Base-by-base conservation (phyloP, 2,888 invertebrate species). In the Griposia aprilina region DNA sequence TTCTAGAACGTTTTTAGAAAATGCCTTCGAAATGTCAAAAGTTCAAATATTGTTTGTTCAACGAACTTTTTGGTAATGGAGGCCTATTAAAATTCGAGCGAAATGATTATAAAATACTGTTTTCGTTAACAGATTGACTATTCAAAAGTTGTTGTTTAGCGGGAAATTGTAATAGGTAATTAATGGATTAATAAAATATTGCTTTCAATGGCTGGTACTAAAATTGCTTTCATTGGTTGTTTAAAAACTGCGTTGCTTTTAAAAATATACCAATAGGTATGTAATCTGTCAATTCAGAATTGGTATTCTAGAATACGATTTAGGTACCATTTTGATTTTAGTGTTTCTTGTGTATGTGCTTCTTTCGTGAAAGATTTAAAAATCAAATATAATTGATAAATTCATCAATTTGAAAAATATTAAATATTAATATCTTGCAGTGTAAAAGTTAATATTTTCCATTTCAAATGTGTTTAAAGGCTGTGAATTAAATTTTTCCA, bases 31-130 rank as follows among this genome's bases (percentile, higher is more conserved):
- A 83, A 65, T 72, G 65, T 76, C 83, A 75, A 68, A 82, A 83
- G 78, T 83, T 82, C 60, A 75, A 76, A 78, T 50, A 71, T 50
- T 75, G 68, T 79, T 84, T 69, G 55, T 60, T 48, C 5, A 41
- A 57, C 57, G 62, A 86, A 80, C 59, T 83, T 84, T 74, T 76
- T 78, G 76, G 59, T 78, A 83, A 81, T 76, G 70, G 82, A 75
- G 48, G 48, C 48, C 78, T 15, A 74, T 84, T 81, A 70, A 81
- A 85, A 76, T 79, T 73, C 62, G 76, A 73, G 75, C n/a, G 45
- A 67, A 78, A 67, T 70, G 30, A 52, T 74, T 69, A 66, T 52
- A 20, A 71, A 76, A 15, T 41, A 52, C 45, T 76, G 45, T 60
- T 26, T 26, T 80, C 73, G 66, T n/a, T 70, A 41, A 65, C 30